Evolutionary conservation across 2,797 vertebrate genomes (phyloP).

Genomic region (Gila robusta): DNA sequence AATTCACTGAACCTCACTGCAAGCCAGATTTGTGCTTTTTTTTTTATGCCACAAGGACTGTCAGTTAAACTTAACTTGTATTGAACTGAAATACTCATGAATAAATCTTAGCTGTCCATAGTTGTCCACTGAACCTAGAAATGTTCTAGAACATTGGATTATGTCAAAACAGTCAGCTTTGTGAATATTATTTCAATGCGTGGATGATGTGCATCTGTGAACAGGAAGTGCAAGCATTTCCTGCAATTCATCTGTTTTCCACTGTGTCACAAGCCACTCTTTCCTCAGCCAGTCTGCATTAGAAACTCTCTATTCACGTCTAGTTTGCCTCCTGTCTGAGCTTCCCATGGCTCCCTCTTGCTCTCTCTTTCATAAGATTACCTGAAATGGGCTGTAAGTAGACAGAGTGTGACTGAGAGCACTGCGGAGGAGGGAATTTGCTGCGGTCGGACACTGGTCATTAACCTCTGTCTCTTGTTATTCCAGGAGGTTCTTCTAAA

Average conservation of each 20-base stretch:
- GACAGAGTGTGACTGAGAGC: constrained; percentile 31
- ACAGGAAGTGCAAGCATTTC: constrained; percentile 57
- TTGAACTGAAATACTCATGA: background rate
- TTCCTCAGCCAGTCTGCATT: constrained; percentile 23
- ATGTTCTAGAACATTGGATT: background rate
- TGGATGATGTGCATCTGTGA: background rate
- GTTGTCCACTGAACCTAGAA: background rate
- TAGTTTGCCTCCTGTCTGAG: background rate
- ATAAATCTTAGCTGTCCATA: background rate
- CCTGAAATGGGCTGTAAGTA: constrained; percentile 27
- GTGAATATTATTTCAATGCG: background rate
- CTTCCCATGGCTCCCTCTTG: background rate
- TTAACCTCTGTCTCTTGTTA: constrained; percentile 64
- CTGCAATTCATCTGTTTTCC: constrained; percentile 56
- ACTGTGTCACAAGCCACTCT: constrained; percentile 41
- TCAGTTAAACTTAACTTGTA: background rate
- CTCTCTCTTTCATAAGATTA: constrained; percentile 34
- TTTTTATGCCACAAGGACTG: background rate
- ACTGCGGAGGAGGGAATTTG: constrained; percentile 37
- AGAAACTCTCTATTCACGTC: constrained; percentile 21
- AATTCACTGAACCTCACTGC: constrained; percentile 1
- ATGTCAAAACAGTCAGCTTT: constrained; percentile 1
- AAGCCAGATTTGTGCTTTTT: background rate
- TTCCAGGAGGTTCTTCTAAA: constrained; percentile 93
- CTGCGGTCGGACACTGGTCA: constrained; percentile 45